A percentile compares a stretch with the other conserved stretches of the same genome.
These are phyloP conservation scores for Champsocephalus gunnari DNA, from an alignment of 2,797 vertebrate genomes.

Conservation along the genomic window DNA sequence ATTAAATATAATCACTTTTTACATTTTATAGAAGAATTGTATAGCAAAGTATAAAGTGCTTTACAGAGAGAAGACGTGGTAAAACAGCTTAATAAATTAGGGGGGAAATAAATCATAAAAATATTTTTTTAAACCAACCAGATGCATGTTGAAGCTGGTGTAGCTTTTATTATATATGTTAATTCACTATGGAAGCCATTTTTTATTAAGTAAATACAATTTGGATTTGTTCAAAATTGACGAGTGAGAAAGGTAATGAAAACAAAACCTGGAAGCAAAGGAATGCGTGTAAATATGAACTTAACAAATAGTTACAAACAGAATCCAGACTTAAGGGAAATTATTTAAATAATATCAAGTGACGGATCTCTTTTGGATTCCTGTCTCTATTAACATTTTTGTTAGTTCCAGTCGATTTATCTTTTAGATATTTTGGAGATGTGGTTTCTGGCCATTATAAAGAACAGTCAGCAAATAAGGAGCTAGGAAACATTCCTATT, in stretches of 20 bases:
- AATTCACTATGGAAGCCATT: background rate
- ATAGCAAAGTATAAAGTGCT: no score
- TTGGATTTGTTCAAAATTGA: background rate
- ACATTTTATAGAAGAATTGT: no score
- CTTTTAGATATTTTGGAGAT: background rate
- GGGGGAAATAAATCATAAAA: no score
- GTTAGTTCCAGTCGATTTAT: background rate
- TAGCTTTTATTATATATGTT: background rate
- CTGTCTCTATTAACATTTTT: background rate
- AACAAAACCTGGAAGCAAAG: background rate
- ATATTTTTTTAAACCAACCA: background rate
- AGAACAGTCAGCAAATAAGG: background rate
- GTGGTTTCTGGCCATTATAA: background rate
- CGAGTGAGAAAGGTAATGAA: background rate
- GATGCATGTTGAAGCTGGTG: background rate
- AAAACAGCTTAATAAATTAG: no score
- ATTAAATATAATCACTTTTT: no score
- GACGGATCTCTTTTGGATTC: background rate
- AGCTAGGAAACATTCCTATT: background rate
- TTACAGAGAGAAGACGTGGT: no score
- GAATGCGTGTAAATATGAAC: background rate
- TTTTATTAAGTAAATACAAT: background rate
- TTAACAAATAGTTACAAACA: no score
- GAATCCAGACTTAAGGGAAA: background rate
- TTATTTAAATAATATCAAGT: background rate